Base-by-base conservation (phyloP, 2,797 vertebrate genomes). In the Caiman crocodilus region DNA sequence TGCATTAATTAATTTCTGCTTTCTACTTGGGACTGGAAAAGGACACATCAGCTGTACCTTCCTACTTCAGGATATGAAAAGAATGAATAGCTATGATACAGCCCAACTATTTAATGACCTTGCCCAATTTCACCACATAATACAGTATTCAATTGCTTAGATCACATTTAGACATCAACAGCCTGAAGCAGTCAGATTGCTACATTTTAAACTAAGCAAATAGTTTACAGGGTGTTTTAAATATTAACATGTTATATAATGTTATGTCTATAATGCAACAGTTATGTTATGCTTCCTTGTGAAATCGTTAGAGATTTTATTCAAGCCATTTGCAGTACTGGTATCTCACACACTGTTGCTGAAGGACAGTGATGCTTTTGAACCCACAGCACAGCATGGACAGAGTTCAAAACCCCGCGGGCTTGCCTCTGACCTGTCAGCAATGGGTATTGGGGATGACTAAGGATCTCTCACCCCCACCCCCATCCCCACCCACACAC, bases 241-340 rank as follows among this genome's bases (percentile, higher is more conserved):
- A 86, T 79, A 50, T 50, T 50, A 50, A 50, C 10, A 50, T 50
- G 2, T 50, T 50, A 50, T 50, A 50, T 50, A 10, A 50, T 50
- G 42, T 11, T 50, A 50, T 50, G 42, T 50, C 42, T 10, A 76
- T 60, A 90, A 76, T 26, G 82, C 25, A 26, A 6, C 5, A 17
- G 42, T 50, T 50, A 10, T 11, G 42, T 50, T 0, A 0, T 10
- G 1, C 2, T 5, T 92, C 28, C 73, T 79, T 18, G 1, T 18
- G 14, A 89, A 85, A 32, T 32, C 21, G 81, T 15, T 14, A 16
- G 17, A 73, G n/a, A 13, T 25, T 4, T n/a, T 79, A 12, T 1
- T 0, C 10, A 42, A 85, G 2, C 4, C 3, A 1, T 7, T 32
- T 28, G 42, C 0, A 0, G 17, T 10, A 60, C 17, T 81, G 81